phyloP scores from a whole-genome alignment of 2,888 invertebrate species.

The Ophraella communa region DNA sequence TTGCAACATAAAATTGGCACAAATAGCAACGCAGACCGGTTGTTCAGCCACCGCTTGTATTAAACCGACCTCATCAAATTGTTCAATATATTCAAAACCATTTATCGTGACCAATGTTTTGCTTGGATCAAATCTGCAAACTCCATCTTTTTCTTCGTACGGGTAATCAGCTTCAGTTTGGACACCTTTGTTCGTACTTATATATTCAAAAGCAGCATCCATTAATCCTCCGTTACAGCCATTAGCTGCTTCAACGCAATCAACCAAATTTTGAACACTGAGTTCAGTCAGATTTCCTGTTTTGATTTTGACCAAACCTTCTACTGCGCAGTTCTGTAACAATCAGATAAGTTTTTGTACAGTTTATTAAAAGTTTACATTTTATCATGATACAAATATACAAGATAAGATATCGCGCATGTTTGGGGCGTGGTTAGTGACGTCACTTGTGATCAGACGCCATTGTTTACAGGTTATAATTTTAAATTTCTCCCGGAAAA shows the following conservation, averaged over 20 bases:
- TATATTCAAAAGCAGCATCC: neutral
- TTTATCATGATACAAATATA: no score
- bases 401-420: no score
- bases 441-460: no score
- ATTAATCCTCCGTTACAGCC: neutral
- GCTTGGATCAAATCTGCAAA: neutral
- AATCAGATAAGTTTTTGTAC: no score
- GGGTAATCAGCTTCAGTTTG: neutral
- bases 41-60: neutral
- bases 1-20: neutral
- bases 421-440: no score
- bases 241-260: neutral
- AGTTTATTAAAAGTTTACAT: no score
- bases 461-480: no score
- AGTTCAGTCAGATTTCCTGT: neutral
- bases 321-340: neutral
- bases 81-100: neutral
- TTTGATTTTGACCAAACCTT: neutral
- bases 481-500: no score
- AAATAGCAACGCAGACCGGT: neutral
- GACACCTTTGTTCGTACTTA: neutral
- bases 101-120: neutral
- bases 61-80: neutral
- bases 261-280: neutral
- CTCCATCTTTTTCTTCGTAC: neutral